A percentile compares a stretch with the other conserved stretches of the same genome.
These are phyloP conservation scores for Eurosta solidaginis DNA, from an alignment of 1,140 invertebrate genomes.

Conservation along the genomic window DNA sequence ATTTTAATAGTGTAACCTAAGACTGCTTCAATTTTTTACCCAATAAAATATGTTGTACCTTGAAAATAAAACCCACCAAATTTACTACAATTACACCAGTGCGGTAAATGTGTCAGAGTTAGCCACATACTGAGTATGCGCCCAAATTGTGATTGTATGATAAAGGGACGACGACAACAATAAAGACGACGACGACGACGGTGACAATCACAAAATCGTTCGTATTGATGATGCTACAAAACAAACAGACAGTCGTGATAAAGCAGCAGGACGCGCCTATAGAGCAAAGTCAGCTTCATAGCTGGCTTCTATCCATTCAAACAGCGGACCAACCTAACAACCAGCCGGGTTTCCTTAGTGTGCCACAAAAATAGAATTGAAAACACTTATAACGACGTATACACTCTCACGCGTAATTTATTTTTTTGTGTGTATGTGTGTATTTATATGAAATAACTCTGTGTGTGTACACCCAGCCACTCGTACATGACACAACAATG, in stretches of 20 bases:
- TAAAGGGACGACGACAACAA: slow-evolving; percentile 32
- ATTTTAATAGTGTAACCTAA: too few species aligned
- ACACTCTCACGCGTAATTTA: slow-evolving; percentile 1
- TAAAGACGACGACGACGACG: slow-evolving; percentile 38
- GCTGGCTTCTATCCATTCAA: background rate
- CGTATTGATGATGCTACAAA: background rate
- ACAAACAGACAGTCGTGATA: background rate
- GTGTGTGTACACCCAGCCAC: too few species aligned
- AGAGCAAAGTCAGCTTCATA: background rate
- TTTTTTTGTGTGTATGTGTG: too few species aligned
- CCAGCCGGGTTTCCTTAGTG: background rate
- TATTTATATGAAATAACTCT: too few species aligned
- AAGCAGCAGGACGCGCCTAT: background rate
- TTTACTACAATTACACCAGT: slow-evolving; percentile 31
- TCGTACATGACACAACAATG: background rate
- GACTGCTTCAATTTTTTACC: too few species aligned
- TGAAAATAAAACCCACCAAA: too few species aligned
- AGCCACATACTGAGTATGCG: slow-evolving; percentile 27
- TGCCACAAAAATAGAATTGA: background rate
- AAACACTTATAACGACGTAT: background rate
- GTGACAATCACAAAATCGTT: background rate
- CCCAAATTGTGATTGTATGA: slow-evolving; percentile 11
- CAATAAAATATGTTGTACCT: too few species aligned
- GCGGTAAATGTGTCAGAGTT: background rate
- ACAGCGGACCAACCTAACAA: background rate